These are phyloP conservation scores for Scleropages formosus DNA, from an alignment of 2,797 vertebrate genomes.

Conservation along the genomic window DNA sequence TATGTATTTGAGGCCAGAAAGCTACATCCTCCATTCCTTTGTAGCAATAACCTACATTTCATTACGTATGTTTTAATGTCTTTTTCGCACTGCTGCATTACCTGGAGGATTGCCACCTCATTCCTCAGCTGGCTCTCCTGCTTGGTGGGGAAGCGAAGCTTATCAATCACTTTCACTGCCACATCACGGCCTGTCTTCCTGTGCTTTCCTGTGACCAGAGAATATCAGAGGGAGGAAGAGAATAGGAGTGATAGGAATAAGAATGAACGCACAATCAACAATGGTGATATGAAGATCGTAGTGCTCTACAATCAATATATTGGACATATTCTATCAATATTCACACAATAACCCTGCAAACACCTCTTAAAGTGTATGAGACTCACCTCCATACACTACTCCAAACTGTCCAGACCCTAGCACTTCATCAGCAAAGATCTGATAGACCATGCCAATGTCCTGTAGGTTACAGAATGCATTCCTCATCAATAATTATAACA, in stretches of 20 bases:
- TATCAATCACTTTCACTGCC: slow-evolving; percentile 74
- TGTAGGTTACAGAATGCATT: slow-evolving; percentile 40
- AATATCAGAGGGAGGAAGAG: neutral
- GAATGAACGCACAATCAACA: neutral
- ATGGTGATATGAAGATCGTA: no score
- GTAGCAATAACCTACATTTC: no score
- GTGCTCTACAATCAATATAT: no score
- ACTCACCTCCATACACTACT: slow-evolving; percentile 66
- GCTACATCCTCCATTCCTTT: no score
- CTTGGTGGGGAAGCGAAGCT: slow-evolving; percentile 65
- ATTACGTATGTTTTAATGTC: no score
- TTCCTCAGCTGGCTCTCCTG: slow-evolving; percentile 68
- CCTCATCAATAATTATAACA: neutral
- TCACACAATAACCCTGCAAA: no score
- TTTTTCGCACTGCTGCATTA: no score
- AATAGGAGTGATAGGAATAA: no score
- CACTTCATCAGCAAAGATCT: slow-evolving; percentile 71
- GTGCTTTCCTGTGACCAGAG: slow-evolving; percentile 59
- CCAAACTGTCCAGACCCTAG: slow-evolving; percentile 75
- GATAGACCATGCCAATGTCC: slow-evolving; percentile 69
- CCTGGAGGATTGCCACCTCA: slow-evolving; percentile 69
- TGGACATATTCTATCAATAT: no score
- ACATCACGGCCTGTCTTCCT: slow-evolving; percentile 57
- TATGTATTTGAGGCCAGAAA: no score
- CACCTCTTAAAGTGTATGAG: no score